phyloP scores from a whole-genome alignment of 2,113 vertebrate species.

The Falcunculus frontatus region DNA sequence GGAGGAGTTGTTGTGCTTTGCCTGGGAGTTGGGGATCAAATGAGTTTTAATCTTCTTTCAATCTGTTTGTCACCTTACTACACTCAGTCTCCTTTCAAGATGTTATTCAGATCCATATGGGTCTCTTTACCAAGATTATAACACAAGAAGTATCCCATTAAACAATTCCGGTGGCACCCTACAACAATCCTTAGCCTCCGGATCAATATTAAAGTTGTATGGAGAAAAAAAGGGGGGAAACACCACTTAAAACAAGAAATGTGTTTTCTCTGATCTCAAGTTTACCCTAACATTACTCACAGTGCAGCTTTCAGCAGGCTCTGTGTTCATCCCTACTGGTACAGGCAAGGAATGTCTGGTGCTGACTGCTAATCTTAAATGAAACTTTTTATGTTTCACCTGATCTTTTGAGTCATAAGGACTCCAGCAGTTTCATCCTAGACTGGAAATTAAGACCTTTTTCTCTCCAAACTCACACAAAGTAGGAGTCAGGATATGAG shows the following conservation, averaged over 20 bases:
- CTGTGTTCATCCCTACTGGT: neutral
- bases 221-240: neutral
- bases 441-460: neutral
- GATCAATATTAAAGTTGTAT: neutral
- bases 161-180: neutral
- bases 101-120: neutral
- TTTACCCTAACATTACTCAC: neutral
- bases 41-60: conserved; percentile 20
- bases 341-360: neutral
- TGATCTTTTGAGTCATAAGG: neutral
- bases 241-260: neutral
- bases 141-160: neutral
- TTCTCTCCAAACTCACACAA: neutral
- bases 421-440: neutral
- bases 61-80: neutral
- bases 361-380: neutral
- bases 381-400: neutral
- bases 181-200: neutral
- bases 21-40: neutral
- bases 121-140: neutral
- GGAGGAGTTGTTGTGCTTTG: neutral
- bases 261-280: neutral
- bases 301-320: neutral
- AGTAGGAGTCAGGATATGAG: neutral
- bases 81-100: neutral